Evolutionary conservation across 2,113 vertebrate genomes (phyloP).

Genomic region (Furnarius figulus): DNA sequence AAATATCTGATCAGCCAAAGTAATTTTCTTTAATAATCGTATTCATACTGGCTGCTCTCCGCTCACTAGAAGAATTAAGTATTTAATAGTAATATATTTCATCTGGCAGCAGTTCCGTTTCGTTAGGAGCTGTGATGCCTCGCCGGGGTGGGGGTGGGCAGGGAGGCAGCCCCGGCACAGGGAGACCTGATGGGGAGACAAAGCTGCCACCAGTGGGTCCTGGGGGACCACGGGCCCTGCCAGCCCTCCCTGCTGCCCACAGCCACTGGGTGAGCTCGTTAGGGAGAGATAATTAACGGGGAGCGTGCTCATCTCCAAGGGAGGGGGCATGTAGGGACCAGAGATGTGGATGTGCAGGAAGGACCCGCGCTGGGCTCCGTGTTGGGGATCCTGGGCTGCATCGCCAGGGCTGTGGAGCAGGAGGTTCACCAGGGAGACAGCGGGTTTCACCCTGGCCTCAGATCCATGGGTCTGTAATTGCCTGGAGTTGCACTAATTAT

Average conservation of each 20-base stretch:
- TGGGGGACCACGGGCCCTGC: not conserved
- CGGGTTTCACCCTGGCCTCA: not conserved
- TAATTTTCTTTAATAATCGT: conserved; percentile 91
- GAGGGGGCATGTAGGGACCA: not conserved
- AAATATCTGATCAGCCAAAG: conserved; percentile 93
- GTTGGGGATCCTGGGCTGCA: not conserved
- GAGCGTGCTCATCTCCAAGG: not conserved
- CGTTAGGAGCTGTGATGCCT: conserved; percentile 82
- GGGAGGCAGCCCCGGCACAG: not conserved
- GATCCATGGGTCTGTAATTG: not conserved
- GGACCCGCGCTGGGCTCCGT: not conserved
- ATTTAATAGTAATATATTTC: conserved; percentile 92
- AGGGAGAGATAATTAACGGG: not conserved
- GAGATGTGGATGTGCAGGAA: rapidly evolving
- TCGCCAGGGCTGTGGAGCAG: not conserved
- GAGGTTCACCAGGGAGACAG: not conserved
- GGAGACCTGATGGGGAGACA: not conserved
- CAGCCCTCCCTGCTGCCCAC: not conserved
- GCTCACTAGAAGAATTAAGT: conserved; percentile 88
- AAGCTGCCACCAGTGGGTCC: not conserved
- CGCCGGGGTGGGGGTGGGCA: conserved; percentile 65
- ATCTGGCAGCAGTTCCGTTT: conserved; percentile 85
- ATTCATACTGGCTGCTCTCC: conserved; percentile 89
- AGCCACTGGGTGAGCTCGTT: rapidly evolving
- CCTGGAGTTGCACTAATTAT: not conserved